Evolutionary conservation across 2,888 invertebrate species (phyloP).

Genomic region (Orchestes rusci): DNA sequence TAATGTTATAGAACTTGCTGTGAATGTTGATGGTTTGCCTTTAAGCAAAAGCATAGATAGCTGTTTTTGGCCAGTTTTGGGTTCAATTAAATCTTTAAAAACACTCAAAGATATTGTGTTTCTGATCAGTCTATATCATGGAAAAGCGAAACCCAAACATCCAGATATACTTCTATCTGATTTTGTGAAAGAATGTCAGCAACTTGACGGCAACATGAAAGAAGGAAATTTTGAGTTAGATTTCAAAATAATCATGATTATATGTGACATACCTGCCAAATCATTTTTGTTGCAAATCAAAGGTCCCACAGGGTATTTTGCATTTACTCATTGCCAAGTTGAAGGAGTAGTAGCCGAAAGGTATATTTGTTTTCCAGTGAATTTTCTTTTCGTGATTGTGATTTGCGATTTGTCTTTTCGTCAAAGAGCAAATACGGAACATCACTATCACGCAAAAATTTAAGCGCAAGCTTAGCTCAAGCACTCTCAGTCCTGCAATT

Average conservation of each 20-base stretch:
- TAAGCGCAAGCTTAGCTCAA: no score
- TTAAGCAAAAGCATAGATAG: slow-evolving; percentile 18
- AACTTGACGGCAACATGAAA: slow-evolving; percentile 5
- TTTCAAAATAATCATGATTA: slow-evolving; percentile 11
- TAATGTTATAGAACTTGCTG: slow-evolving; percentile 15
- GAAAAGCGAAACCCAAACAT: slow-evolving; percentile 16
- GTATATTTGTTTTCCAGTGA: slow-evolving; percentile 13
- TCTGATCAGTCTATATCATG: slow-evolving; percentile 17
- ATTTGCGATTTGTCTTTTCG: slow-evolving; percentile 16
- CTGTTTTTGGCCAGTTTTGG: slow-evolving; percentile 18
- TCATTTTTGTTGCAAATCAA: slow-evolving; percentile 17
- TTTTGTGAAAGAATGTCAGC: slow-evolving; percentile 14
- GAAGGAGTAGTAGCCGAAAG: slow-evolving; percentile 14
- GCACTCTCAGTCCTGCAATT: no score
- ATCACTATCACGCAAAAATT: no score
- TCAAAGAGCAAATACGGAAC: slow-evolving; percentile 15
- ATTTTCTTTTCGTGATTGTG: no score
- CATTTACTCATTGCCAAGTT: slow-evolving; percentile 15
- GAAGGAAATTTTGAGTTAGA: not conserved
- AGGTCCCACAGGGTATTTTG: slow-evolving; percentile 16
- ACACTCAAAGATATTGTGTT: slow-evolving; percentile 15
- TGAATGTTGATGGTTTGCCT: slow-evolving; percentile 19
- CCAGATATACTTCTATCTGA: slow-evolving; percentile 15
- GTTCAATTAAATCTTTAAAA: slow-evolving; percentile 15
- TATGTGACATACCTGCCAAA: slow-evolving; percentile 23